These are phyloP conservation scores for Drosophila vallismaia DNA, from an alignment of 2,888 invertebrate genomes.

Conservation along the genomic window DNA sequence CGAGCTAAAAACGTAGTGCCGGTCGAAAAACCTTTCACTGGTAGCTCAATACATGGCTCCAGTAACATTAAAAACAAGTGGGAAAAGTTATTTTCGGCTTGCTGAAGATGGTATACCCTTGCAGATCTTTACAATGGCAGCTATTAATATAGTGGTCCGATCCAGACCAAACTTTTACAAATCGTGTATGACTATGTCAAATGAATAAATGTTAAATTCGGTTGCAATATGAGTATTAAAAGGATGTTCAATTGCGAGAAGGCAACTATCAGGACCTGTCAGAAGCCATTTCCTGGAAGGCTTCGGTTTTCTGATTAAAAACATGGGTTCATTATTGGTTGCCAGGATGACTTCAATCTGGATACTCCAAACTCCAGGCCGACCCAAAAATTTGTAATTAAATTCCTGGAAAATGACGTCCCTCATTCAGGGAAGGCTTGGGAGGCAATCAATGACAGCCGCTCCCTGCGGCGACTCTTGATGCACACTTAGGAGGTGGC, in stretches of 20 bases:
- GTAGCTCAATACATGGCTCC: too few relatives aligned
- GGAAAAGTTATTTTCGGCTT: too few relatives aligned
- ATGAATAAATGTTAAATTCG: too few relatives aligned
- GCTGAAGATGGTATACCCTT: too few relatives aligned
- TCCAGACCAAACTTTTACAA: too few relatives aligned
- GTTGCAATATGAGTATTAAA: too few relatives aligned
- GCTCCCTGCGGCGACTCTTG: conserved; percentile 37
- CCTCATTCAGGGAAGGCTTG: neutral
- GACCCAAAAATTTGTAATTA: conserved; percentile 33
- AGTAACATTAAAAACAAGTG: too few relatives aligned
- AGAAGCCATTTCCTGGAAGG: neutral
- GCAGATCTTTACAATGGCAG: too few relatives aligned
- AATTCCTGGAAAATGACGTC: conserved; percentile 34
- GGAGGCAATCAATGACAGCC: conserved; percentile 58
- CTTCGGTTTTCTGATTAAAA: neutral
- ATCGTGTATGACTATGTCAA: too few relatives aligned
- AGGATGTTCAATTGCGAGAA: neutral
- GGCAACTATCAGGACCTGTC: conserved; percentile 11
- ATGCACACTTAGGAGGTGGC: conserved; percentile 66
- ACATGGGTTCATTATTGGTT: neutral
- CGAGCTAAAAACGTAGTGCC: too few relatives aligned
- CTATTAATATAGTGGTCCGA: too few relatives aligned
- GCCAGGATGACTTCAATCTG: conserved; percentile 13
- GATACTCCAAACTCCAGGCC: conserved; percentile 11
- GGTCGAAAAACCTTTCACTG: too few relatives aligned